Evolutionary conservation across 1,140 invertebrate genomes (phyloP), one percentile per base, ranked within the genome.

Genomic region (Drosophila grimshawi): DNA sequence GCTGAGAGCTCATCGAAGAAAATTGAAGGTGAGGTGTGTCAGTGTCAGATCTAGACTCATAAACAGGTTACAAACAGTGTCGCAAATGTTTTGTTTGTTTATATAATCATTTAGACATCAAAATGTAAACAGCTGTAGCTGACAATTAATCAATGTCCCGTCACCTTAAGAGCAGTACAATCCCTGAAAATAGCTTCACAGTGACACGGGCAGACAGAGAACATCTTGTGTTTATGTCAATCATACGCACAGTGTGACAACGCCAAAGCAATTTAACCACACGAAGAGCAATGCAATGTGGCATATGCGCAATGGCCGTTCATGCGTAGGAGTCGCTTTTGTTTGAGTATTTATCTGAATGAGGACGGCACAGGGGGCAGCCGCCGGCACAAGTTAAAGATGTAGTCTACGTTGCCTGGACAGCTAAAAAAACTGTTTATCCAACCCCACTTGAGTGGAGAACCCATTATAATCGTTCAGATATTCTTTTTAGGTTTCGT

Each of bases 81-180:
- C 46, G 27, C 53, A 35, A 30, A 29, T 64, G 30, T 29, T 32
- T 41, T 62, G 29, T 62, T 61, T 60, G 51, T 68, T 59, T 62
- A 52, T 69, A 56, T 61, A 49, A 41, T 67, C 66, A 74, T 62
- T 74, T 74, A 62, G 59, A 51, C 33, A 57, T 37, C 32, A 39
- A 11, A 19, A 72, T 61, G 60, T 60, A 64, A 69, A 53, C 80
- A 68, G 46, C 37, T 82, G 66, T 59, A 19, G 48, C 59, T 64
- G 75, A 55, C 67, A 85, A 85, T 85, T 85, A 80, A 85, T 86
- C 81, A 85, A 85, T 61, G 81, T 85, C 77, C 52, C 57, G 60
- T 57, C 76, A 68, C 69, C 74, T 82, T 74, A 71, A 81, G 73
- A 66, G 80, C 43, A 70, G 56, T 67, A 51, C 8, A 51, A 27